Conservation (phyloP, 1,140 invertebrate species). For the silkworm (Bombyx mori) region DNA sequence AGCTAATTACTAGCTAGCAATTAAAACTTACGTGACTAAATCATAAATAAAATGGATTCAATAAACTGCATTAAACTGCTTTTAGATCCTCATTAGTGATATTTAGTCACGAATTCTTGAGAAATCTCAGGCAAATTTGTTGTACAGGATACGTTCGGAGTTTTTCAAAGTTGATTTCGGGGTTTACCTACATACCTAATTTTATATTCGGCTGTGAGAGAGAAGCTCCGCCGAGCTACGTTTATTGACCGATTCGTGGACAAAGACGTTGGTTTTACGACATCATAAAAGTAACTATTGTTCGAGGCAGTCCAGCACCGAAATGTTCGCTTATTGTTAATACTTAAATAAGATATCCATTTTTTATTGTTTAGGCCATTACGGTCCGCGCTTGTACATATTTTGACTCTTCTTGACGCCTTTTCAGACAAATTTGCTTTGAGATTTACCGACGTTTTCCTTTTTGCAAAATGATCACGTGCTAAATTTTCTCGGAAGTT, state of each 20-base stretch:
- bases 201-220: slow-evolving; percentile 9
- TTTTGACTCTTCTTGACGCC: slow-evolving; percentile 51
- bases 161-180: no score
- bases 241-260: slow-evolving; percentile 51
- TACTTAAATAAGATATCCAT: slow-evolving; percentile 66
- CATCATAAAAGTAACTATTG: slow-evolving; percentile 56
- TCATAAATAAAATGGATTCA: no score
- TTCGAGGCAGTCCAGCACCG: slow-evolving; percentile 36
- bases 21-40: no score
- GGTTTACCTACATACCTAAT: slow-evolving; percentile 8
- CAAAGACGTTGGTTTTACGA: slow-evolving; percentile 58
- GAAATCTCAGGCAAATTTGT: no score
- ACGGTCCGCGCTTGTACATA: slow-evolving; percentile 59
- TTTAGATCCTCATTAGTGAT: no score
- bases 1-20: no score
- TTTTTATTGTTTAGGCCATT: slow-evolving; percentile 64
- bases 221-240: slow-evolving; percentile 22
- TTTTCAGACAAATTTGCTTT: slow-evolving; percentile 36
- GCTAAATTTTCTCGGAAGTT: slow-evolving; percentile 12
- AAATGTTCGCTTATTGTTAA: slow-evolving; percentile 58
- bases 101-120: no score
- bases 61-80: no score
- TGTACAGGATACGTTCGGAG: no score
- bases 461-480: slow-evolving; percentile 53
- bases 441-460: slow-evolving; percentile 35